Conservation (phyloP, 1,140 invertebrate species). For the Drosophila equinoxialis region DNA sequence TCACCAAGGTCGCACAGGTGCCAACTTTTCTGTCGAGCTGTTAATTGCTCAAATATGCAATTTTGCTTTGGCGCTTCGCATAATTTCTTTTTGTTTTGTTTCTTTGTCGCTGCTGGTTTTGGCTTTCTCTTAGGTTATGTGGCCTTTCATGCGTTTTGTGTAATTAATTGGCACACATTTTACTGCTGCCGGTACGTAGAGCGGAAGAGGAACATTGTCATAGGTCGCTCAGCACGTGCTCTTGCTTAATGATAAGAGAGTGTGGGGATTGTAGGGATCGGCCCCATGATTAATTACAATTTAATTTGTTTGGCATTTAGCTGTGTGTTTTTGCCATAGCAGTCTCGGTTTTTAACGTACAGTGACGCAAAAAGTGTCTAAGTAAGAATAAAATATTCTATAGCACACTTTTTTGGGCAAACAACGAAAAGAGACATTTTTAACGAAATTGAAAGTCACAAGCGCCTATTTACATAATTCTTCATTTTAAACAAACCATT, state of each 20-base stretch:
- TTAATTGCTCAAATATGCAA: conserved; percentile 51
- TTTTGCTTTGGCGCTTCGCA: conserved; percentile 20
- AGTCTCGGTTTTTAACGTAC: neutral
- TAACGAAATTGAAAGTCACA: too few relatives aligned
- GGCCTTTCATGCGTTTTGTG: conserved; percentile 70
- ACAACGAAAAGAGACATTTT: neutral
- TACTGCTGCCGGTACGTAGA: conserved; percentile 36
- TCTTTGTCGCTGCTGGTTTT: neutral
- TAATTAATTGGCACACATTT: conserved; percentile 76
- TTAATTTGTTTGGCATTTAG: conserved; percentile 76
- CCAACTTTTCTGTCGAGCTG: conserved; percentile 33
- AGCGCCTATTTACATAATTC: too few relatives aligned
- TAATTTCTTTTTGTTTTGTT: conserved; percentile 12
- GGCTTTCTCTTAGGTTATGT: conserved; percentile 56
- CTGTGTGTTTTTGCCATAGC: conserved; percentile 7
- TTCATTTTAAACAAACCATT: too few relatives aligned
- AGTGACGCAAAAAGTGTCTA: neutral
- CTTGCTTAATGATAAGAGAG: neutral
- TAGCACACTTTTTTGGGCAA: conserved; percentile 9
- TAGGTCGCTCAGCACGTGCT: conserved; percentile 69
- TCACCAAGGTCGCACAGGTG: conserved; percentile 37
- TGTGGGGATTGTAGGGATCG: conserved; percentile 18
- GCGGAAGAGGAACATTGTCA: conserved; percentile 47
- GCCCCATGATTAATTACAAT: conserved; percentile 79
- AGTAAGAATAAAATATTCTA: too few relatives aligned